A percentile compares a stretch with the other conserved stretches of the same genome.
Conservation (phyloP, 23 tunicate genomes). For the Trididemnum clinides region DNA sequence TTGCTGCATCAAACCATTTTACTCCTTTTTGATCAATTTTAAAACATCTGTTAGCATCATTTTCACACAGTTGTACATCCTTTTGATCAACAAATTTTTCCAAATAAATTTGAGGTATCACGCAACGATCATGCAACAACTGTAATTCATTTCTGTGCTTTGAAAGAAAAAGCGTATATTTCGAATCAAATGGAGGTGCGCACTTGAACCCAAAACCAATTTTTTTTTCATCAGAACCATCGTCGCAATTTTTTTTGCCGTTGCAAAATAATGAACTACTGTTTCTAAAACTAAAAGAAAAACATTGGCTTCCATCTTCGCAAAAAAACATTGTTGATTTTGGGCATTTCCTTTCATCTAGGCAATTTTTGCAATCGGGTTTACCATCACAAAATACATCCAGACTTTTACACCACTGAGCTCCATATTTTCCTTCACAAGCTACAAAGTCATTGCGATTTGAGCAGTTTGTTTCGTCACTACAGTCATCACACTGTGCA, state of each 20-base stretch:
- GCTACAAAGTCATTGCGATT: not conserved
- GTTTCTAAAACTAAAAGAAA: not conserved
- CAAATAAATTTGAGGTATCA: slow-evolving; percentile 12
- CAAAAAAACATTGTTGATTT: not conserved
- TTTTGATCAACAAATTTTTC: not conserved
- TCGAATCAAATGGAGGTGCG: no score
- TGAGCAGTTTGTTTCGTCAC: slow-evolving; percentile 15
- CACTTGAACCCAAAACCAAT: slow-evolving; percentile 46
- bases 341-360: slow-evolving; percentile 7
- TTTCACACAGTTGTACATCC: not conserved
- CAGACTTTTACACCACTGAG: not conserved
- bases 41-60: slow-evolving; percentile 27
- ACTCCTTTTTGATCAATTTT: not conserved
- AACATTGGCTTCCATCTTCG: slow-evolving; percentile 5
- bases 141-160: no score
- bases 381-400: not conserved
- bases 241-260: slow-evolving; percentile 21
- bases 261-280: not conserved
- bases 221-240: slow-evolving; percentile 21
- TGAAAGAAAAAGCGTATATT: no score
- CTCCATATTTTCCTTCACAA: not conserved
- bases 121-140: not conserved
- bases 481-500: slow-evolving; percentile 18
- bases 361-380: slow-evolving; percentile 15
- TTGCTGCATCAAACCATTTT: slow-evolving; percentile 4